phyloP scores from a whole-genome alignment of 2,888 invertebrate species.

The Periphyllus acericola region DNA sequence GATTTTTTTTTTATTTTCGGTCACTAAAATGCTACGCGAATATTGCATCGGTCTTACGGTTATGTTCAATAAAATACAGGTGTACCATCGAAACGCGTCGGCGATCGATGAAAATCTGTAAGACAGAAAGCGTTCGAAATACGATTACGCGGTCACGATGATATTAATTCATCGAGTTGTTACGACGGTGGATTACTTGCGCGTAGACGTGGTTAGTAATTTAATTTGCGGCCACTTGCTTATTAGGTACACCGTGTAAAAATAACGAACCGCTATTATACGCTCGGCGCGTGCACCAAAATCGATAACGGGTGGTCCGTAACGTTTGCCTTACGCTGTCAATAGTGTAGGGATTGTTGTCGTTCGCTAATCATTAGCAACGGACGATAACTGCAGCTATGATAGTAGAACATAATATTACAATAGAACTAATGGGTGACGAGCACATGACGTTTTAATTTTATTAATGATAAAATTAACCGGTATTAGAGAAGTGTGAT shows the following conservation, averaged over 20 bases:
- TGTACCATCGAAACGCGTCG: too few relatives aligned
- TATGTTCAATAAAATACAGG: too few relatives aligned
- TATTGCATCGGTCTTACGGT: too few relatives aligned
- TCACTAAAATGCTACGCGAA: too few relatives aligned
- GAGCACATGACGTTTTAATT: not conserved
- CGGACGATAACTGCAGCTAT: not conserved
- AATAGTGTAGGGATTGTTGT: not conserved
- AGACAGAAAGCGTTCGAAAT: too few relatives aligned
- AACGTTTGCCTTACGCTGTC: not conserved
- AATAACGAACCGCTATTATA: not conserved
- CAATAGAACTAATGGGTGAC: too few relatives aligned
- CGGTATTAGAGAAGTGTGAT: too few relatives aligned
- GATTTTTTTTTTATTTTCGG: too few relatives aligned
- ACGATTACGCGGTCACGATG: not conserved
- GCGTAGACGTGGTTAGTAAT: not conserved
- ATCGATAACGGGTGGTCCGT: conserved; percentile 21
- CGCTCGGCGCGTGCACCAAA: not conserved
- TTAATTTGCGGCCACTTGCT: conserved; percentile 17
- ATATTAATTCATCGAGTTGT: conserved; percentile 27
- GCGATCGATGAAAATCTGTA: too few relatives aligned
- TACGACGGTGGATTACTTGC: not conserved
- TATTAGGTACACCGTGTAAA: not conserved
- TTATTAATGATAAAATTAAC: not conserved
- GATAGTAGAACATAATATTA: not conserved
- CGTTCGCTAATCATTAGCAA: not conserved